Evolutionary conservation across 2,888 invertebrate species (phyloP), one percentile per base, ranked within the genome.

Genomic region (Globia sparganii): DNA sequence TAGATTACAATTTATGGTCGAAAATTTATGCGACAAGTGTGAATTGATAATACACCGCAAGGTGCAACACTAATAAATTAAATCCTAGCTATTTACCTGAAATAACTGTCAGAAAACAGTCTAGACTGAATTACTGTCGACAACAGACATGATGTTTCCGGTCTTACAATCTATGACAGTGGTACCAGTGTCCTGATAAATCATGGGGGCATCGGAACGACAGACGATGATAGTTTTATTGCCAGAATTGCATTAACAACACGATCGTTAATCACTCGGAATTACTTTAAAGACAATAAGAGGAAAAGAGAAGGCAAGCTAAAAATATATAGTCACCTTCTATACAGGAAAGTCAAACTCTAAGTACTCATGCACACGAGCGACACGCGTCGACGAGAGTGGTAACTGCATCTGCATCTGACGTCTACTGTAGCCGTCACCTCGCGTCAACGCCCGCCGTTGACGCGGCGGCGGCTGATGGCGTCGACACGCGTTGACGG

Each of bases 221-320:
- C 66, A 71, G 67, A 69, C 61, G 81, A 85, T 86, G 88, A 90
- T 84, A 77, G 88, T 85, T 90, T 87, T 88, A 90, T 86, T 75
- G 82, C 72, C 62, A 59, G 78, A 80, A 78, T 84, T 81, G 86
- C 80, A 84, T 77, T 79, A 69, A 80, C 76, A 81, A 84, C 78
- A 78, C 21, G 76, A 53, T 64, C 80, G 80, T 87, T 78, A 79
- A 80, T 88, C 86, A 84, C 75, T 80, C 34, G 68, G 78, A 76
- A 86, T 87, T 79, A 80, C 83, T 62, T 34, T 64, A 74, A 62
- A 75, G 64, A 77, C 83, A 87, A 77, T 70, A 85, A 80, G 77
- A 83, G 59, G 68, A 81, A 80, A 81, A 65, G 25, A 69, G 62
- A 40, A 34, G 77, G 69, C 37, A 28, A 2, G 18, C 75, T 83